These are phyloP conservation scores for Drosophila pseudoobscura DNA, from an alignment of 1,140 invertebrate genomes.

Conservation along the genomic window DNA sequence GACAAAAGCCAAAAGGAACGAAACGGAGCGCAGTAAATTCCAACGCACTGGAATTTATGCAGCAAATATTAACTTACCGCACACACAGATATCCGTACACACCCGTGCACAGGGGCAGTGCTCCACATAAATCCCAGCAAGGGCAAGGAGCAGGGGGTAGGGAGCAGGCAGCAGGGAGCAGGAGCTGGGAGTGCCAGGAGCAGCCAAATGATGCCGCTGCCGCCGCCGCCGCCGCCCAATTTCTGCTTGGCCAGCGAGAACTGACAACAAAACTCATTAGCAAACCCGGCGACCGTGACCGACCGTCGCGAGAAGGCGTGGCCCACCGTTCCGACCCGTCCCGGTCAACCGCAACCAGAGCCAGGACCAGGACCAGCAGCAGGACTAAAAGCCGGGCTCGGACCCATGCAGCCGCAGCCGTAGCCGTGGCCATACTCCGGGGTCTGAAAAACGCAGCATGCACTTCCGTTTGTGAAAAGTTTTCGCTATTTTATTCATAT, in stretches of 20 bases:
- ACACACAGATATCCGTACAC: slow-evolving; percentile 41
- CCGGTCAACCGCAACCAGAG: slow-evolving; percentile 39
- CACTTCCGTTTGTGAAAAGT: slow-evolving; percentile 67
- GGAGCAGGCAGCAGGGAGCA: background rate
- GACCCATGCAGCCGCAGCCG: slow-evolving; percentile 11
- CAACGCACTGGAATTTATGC: slow-evolving; percentile 78
- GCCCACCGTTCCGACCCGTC: background rate
- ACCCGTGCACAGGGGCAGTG: slow-evolving; percentile 14
- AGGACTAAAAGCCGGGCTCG: slow-evolving; percentile 1
- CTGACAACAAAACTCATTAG: slow-evolving; percentile 81
- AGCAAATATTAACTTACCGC: slow-evolving; percentile 79
- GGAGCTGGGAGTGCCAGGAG: slow-evolving; percentile 5
- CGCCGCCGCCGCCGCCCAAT: slow-evolving; percentile 51
- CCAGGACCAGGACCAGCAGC: background rate
- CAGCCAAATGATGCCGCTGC: slow-evolving; percentile 38
- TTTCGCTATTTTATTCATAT: slow-evolving; percentile 78
- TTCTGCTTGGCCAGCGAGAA: slow-evolving; percentile 74
- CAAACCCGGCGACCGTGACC: slow-evolving; percentile 77
- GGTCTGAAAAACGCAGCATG: slow-evolving; percentile 57
- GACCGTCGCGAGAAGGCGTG: slow-evolving; percentile 63
- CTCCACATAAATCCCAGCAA: slow-evolving; percentile 49
- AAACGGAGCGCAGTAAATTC: slow-evolving; percentile 72
- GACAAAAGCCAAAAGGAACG: slow-evolving; percentile 39
- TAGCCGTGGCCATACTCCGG: slow-evolving; percentile 14
- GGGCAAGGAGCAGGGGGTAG: slow-evolving; percentile 2